Evolutionary conservation across 1,140 invertebrate species (phyloP).

Genomic region (Heliconius melpomene): DNA sequence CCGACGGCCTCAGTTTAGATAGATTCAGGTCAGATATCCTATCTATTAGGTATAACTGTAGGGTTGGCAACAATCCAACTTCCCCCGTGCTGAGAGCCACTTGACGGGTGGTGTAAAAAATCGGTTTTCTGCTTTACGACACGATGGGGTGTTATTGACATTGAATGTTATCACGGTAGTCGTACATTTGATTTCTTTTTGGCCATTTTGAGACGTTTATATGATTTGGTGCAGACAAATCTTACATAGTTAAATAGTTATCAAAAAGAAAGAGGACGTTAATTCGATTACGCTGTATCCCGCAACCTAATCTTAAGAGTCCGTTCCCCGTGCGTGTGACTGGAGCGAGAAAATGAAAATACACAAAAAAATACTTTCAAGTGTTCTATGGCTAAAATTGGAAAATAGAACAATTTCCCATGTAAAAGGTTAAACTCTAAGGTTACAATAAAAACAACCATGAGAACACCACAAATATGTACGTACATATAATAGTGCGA

Average conservation of each 20-base stretch:
- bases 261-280: too few species aligned
- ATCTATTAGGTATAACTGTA: neutral
- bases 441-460: neutral
- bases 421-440: too few species aligned
- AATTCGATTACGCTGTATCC: too few species aligned
- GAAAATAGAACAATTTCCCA: too few species aligned
- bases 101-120: neutral
- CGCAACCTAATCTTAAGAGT: too few species aligned
- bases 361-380: too few species aligned
- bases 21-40: conserved; percentile 12
- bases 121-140: neutral
- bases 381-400: too few species aligned
- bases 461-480: neutral
- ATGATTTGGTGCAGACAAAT: neutral
- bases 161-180: neutral
- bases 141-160: neutral
- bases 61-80: neutral
- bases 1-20: neutral
- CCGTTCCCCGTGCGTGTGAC: too few species aligned
- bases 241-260: neutral
- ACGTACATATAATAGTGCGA: neutral
- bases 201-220: neutral
- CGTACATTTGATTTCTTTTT: neutral
- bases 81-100: neutral
- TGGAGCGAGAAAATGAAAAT: too few species aligned